These are phyloP conservation scores for Xylocampa areola DNA, from an alignment of 2,888 invertebrate species.

Conservation along the genomic window DNA sequence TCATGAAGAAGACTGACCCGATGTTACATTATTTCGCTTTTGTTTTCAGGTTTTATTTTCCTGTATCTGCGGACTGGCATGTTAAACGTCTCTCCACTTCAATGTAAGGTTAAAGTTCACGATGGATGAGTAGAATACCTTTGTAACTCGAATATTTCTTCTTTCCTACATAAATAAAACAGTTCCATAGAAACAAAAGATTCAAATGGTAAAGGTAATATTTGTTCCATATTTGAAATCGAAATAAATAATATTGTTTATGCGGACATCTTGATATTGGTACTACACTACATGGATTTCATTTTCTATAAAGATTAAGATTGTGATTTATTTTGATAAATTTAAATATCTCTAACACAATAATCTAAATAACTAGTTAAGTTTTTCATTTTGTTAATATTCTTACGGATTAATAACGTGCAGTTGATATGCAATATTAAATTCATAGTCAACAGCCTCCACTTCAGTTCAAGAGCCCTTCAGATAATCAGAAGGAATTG, in stretches of 20 bases:
- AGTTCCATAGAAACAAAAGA: too few relatives aligned
- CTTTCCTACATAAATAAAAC: slow-evolving; percentile 11
- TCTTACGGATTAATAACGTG: too few relatives aligned
- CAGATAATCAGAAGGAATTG: slow-evolving; percentile 43
- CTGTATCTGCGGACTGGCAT: slow-evolving; percentile 15
- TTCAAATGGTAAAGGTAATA: too few relatives aligned
- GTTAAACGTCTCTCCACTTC: slow-evolving; percentile 27
- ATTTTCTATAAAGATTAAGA: too few relatives aligned
- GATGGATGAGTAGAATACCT: slow-evolving; percentile 29
- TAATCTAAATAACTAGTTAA: too few relatives aligned
- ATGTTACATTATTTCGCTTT: slow-evolving; percentile 25
- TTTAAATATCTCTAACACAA: too few relatives aligned
- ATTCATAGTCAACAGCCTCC: slow-evolving; percentile 21
- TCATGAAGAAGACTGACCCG: slow-evolving; percentile 30
- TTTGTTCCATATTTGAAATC: too few relatives aligned
- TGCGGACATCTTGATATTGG: too few relatives aligned
- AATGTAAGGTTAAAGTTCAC: slow-evolving; percentile 5
- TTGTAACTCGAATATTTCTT: slow-evolving; percentile 9
- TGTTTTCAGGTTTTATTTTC: slow-evolving; percentile 32
- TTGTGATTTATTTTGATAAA: too few relatives aligned
- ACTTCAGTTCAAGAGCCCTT: slow-evolving; percentile 20
- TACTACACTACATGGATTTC: too few relatives aligned
- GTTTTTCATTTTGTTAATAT: too few relatives aligned
- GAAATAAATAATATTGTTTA: too few relatives aligned
- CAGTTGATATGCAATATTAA: slow-evolving; percentile 12